A percentile compares a stretch with the other conserved stretches of the same genome.
Evolutionary conservation across 2,797 vertebrate genomes (phyloP).

Genomic region (Labeo calbasu): DNA sequence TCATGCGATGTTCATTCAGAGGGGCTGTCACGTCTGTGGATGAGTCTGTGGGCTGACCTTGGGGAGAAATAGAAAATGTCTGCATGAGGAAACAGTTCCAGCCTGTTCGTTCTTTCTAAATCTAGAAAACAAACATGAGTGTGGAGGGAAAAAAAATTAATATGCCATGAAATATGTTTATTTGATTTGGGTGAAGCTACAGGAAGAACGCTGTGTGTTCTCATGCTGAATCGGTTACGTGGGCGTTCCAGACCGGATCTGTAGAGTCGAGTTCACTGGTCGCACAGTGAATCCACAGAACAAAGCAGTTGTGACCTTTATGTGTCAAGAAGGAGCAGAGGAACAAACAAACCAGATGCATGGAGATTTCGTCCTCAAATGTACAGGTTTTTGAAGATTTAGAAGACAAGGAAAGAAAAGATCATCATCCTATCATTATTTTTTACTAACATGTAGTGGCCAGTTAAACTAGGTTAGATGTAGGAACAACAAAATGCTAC

Average conservation of each 20-base stretch:
- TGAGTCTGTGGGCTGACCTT: constrained; percentile 64
- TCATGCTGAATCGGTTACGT: constrained; percentile 23
- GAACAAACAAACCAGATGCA: constrained; percentile 30
- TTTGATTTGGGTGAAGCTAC: constrained; percentile 2
- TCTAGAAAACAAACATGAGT: neutral
- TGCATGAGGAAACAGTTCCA: constrained; percentile 7
- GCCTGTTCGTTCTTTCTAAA: neutral
- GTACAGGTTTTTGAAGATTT: neutral
- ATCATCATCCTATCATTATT: neutral
- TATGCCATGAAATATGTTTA: neutral
- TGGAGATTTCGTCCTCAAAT: neutral
- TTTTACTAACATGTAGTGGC: no score
- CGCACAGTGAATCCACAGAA: constrained; percentile 34
- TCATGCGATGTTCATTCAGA: constrained; percentile 44
- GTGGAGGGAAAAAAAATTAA: neutral
- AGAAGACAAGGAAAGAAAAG: neutral
- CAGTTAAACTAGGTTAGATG: neutral
- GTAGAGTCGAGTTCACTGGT: constrained; percentile 9
- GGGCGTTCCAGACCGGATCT: constrained; percentile 24
- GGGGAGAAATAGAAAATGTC: constrained; percentile 27
- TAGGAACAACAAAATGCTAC: neutral
- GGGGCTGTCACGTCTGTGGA: constrained; percentile 37
- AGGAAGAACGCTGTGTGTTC: constrained; percentile 10
- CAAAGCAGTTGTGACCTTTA: constrained; percentile 58
- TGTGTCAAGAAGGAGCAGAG: constrained; percentile 24